A percentile compares a stretch with the other conserved stretches of the same genome.
Conservation (phyloP, 64 coral and sea anemone genomes). For the Stylophora pistillata region DNA sequence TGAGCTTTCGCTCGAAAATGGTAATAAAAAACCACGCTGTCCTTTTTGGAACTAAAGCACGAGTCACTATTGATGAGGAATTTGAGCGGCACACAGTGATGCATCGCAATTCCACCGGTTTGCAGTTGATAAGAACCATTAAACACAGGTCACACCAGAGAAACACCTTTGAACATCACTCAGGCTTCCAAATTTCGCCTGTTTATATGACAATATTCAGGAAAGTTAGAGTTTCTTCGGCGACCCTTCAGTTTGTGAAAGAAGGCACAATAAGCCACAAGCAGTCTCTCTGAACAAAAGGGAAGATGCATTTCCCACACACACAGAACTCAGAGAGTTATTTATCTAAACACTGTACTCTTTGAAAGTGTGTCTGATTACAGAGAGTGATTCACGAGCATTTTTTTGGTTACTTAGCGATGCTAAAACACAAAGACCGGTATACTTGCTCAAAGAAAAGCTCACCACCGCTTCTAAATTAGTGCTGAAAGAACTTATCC, state of each 20-base stretch:
- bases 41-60: too few species aligned
- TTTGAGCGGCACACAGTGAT: too few species aligned
- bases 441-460: background rate
- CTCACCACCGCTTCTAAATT: background rate
- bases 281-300: background rate
- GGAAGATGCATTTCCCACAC: background rate
- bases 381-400: background rate
- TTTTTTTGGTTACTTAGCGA: slow-evolving; percentile 18
- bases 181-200: too few species aligned
- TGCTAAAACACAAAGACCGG: background rate
- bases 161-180: background rate
- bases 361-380: slow-evolving; percentile 4
- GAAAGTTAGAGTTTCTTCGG: slow-evolving; percentile 19
- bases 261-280: slow-evolving; percentile 20
- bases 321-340: background rate
- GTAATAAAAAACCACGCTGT: too few species aligned
- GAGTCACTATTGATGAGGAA: too few species aligned
- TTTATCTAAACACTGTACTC: background rate
- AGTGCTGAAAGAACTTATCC: too few species aligned
- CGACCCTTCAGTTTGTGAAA: slow-evolving; percentile 9
- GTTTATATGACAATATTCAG: background rate
- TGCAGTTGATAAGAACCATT: background rate
- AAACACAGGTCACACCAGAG: background rate
- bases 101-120: slow-evolving; percentile 3
- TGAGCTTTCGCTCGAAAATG: too few species aligned